Percentiles rank a stretch among this genome's conserved stretches.
These are phyloP conservation scores for Dromius quadrimaculatus DNA, from an alignment of 2,888 invertebrate genomes.

Conservation along the genomic window DNA sequence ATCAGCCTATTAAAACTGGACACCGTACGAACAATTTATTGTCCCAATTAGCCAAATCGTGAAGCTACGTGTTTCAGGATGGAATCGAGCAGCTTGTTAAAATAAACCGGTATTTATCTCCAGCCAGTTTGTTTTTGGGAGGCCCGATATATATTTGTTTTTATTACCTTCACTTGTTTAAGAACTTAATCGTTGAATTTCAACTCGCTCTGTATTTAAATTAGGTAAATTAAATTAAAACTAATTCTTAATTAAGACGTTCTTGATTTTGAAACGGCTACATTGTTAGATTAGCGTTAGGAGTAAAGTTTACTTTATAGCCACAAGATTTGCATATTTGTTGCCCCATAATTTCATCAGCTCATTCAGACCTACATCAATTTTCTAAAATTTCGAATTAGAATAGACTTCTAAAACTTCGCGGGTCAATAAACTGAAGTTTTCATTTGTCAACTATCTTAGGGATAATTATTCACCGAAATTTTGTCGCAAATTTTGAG, in stretches of 20 bases:
- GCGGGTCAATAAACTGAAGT: too few relatives aligned
- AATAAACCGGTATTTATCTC: constrained; percentile 49
- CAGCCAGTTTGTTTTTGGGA: constrained; percentile 32
- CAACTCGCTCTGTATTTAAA: constrained; percentile 24
- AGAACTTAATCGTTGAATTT: constrained; percentile 41
- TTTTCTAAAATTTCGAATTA: too few relatives aligned
- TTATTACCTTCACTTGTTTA: constrained; percentile 44
- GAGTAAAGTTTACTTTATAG: background rate
- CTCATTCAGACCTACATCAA: too few relatives aligned
- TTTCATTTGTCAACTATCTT: too few relatives aligned
- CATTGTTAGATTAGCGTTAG: background rate
- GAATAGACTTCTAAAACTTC: too few relatives aligned
- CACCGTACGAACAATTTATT: constrained; percentile 69
- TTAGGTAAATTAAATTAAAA: constrained; percentile 25
- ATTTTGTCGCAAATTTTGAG: too few relatives aligned
- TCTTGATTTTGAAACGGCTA: constrained; percentile 16
- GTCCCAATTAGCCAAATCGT: constrained; percentile 70
- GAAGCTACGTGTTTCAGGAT: constrained; percentile 65
- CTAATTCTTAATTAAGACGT: constrained; percentile 35
- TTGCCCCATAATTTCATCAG: too few relatives aligned
- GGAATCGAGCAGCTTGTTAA: constrained; percentile 41
- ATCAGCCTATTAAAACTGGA: constrained; percentile 68
- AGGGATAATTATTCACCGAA: too few relatives aligned
- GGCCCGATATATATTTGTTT: constrained; percentile 40
- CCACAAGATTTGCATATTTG: too few relatives aligned